Evolutionary conservation across 2,888 invertebrate genomes (phyloP), one percentile per base, ranked within the genome.

Genomic region (Hyalella azteca): DNA sequence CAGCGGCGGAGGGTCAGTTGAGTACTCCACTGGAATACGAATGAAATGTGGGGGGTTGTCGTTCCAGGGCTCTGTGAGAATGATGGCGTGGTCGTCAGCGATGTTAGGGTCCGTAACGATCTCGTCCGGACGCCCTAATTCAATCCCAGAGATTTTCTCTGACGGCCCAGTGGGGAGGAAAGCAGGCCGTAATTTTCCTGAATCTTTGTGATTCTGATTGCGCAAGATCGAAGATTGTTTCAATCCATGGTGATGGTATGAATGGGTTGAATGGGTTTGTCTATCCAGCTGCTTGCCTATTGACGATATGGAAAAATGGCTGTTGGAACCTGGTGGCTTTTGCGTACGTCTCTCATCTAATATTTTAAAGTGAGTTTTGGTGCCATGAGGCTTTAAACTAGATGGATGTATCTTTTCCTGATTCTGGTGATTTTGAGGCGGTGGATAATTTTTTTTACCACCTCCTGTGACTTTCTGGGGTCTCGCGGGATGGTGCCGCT

Each of bases 11-110:
- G 66, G 66, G 39, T 66, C 66, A 15, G 66, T 66, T n/a, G 66
- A 66, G 36, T 66, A 66, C 66, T 66, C 15, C 36, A 66, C 66
- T 36, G 66, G 66, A 66, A 66, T 66, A 66, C 66, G 66, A 66
- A 66, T 66, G 66, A 66, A 66, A 66, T 66, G 66, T 36, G 66
- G 66, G 36, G 66, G 66, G 15, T 66, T 36, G 9, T 66, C 19
- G 36, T 66, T 36, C 66, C 66, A 66, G n/a, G 66, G 66, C n/a
- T 66, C 29, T 36, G 66, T 66, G n/a, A 66, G 66, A 66, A 66
- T 66, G n/a, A 66, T 66, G 66, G 66, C 66, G 66, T 66, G 66
- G 36, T 66, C 66, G 32, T 36, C 36, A 0, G 39, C 36, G 3
- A 66, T 66, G 66, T 66, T 66, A 36, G 66, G 66, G 36, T 66